A percentile compares a stretch with the other conserved stretches of the same genome.
Conservation (phyloP, 1,140 invertebrate species). For the Bombus sibiricus region DNA sequence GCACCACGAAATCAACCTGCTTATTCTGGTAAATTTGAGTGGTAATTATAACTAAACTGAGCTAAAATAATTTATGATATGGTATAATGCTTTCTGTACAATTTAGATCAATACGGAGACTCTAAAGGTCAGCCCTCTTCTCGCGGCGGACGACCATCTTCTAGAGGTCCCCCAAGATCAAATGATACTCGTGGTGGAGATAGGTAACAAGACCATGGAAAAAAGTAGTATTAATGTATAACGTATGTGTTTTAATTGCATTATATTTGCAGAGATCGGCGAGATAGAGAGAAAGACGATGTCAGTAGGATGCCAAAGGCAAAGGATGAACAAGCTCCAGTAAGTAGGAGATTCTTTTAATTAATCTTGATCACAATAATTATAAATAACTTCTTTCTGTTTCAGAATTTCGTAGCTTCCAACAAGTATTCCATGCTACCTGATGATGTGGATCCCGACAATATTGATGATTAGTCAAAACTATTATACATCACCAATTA, state of each 20-base stretch:
- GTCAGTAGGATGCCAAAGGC: constrained; percentile 83
- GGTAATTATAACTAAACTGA: not conserved
- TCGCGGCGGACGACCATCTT: constrained; percentile 47
- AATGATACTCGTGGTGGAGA: constrained; percentile 63
- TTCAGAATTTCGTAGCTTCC: constrained; percentile 86
- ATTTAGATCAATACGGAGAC: constrained; percentile 69
- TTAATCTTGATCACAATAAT: not conserved
- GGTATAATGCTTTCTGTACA: constrained; percentile 9
- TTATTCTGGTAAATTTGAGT: constrained; percentile 68
- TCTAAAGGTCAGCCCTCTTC: constrained; percentile 63
- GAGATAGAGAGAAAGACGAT: constrained; percentile 79
- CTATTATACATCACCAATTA: constrained; percentile 71
- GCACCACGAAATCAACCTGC: constrained; percentile 57
- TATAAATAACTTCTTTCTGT: constrained; percentile 60
- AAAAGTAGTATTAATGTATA: not conserved
- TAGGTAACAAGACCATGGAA: constrained; percentile 50
- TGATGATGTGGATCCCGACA: constrained; percentile 80
- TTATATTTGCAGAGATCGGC: constrained; percentile 70
- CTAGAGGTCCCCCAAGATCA: constrained; percentile 49
- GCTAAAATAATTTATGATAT: not conserved
- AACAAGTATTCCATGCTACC: constrained; percentile 84
- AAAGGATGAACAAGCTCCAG: constrained; percentile 85
- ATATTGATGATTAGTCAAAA: constrained; percentile 76
- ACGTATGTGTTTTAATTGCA: constrained; percentile 1
- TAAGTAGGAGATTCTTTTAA: constrained; percentile 72